Evolutionary conservation across 1,140 invertebrate species (phyloP).

Genomic region (Drosophila auraria): DNA sequence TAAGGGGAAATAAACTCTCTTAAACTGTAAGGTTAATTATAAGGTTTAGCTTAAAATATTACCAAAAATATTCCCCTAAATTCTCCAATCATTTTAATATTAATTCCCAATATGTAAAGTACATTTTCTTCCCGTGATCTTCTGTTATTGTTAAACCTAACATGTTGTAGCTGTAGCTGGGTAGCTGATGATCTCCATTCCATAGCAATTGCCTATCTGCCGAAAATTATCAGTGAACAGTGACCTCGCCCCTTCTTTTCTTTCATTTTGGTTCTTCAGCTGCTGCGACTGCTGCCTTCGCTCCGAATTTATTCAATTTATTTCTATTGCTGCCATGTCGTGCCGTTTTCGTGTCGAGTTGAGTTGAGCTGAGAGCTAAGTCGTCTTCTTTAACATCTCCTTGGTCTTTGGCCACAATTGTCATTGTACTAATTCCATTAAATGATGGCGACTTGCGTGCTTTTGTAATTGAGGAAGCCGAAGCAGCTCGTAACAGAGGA

Average conservation of each 20-base stretch:
- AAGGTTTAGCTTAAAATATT: no score
- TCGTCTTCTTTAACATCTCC: constrained; percentile 63
- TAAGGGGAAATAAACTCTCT: no score
- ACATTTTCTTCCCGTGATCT: constrained; percentile 4
- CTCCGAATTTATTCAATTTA: constrained; percentile 79
- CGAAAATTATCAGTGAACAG: constrained; percentile 71
- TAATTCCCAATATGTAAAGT: background rate
- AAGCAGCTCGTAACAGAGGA: constrained; percentile 7
- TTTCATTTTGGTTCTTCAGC: constrained; percentile 29
- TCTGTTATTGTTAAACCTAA: constrained; percentile 16
- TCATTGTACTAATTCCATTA: constrained; percentile 83
- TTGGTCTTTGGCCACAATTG: constrained; percentile 77
- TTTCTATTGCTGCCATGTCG: constrained; percentile 66
- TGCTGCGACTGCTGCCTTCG: constrained; percentile 42
- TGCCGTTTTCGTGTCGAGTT: constrained; percentile 30
- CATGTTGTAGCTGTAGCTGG: constrained; percentile 6
- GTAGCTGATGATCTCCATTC: constrained; percentile 60
- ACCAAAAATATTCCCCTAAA: background rate
- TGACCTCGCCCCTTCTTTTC: constrained; percentile 53
- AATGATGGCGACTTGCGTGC: constrained; percentile 76
- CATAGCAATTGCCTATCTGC: constrained; percentile 70
- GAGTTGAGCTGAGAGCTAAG: constrained; percentile 28
- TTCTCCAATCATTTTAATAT: background rate
- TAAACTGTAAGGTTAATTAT: no score
- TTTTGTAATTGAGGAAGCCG: constrained; percentile 71